phyloP scores from a whole-genome alignment of 1,140 invertebrate genomes.

The Helicoverpa zea region DNA sequence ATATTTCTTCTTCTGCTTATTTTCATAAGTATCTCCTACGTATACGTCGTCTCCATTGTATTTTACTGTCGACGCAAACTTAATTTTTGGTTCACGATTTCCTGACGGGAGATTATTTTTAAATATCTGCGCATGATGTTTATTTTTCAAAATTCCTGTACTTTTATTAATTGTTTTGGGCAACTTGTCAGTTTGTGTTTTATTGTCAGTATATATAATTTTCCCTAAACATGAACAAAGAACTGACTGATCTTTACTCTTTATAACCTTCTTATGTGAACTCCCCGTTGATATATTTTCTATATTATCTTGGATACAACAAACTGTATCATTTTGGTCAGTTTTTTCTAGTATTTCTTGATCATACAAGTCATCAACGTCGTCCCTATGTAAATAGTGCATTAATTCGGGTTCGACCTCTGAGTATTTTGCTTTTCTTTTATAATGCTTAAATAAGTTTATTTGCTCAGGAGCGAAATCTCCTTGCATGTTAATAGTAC shows the following conservation, averaged over 20 bases:
- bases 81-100: background rate
- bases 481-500: background rate
- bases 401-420: background rate
- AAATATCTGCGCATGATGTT: background rate
- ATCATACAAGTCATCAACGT: no score
- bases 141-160: background rate
- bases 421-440: background rate
- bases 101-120: no score
- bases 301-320: background rate
- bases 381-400: background rate
- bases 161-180: background rate
- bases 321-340: background rate
- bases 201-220: background rate
- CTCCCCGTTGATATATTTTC: background rate
- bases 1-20: background rate
- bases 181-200: background rate
- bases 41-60: background rate
- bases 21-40: background rate
- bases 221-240: constrained; percentile 11
- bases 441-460: background rate
- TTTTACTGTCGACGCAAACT: background rate
- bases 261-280: background rate
- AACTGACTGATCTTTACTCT: background rate
- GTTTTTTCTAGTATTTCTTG: no score
- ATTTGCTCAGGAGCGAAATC: background rate